These are phyloP conservation scores for Arizona elegans DNA, from an alignment of 2,113 vertebrate species.

Conservation along the genomic window DNA sequence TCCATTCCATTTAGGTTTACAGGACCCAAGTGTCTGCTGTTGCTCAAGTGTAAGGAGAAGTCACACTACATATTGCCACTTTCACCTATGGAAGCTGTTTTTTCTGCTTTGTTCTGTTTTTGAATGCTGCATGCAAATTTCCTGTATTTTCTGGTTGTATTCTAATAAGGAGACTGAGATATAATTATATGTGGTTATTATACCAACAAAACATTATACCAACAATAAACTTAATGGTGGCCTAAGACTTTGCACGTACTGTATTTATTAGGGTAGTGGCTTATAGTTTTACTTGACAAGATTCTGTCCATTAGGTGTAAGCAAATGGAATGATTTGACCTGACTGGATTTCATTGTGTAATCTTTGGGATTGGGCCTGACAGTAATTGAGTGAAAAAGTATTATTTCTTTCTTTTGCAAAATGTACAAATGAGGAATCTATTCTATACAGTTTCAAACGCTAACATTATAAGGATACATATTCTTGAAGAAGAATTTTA, in stretches of 20 bases:
- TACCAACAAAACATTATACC: neutral
- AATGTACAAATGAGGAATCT: neutral
- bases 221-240: neutral
- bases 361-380: neutral
- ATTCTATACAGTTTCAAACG: neutral
- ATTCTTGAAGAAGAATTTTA: neutral
- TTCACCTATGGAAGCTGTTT: neutral
- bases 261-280: neutral
- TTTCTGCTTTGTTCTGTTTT: neutral
- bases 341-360: neutral
- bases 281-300: neutral
- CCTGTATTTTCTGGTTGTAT: neutral
- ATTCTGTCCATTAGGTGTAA: neutral
- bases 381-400: neutral
- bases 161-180: neutral
- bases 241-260: neutral
- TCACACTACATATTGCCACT: neutral
- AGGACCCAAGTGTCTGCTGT: neutral
- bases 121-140: neutral
- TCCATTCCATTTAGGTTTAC: neutral
- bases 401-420: neutral
- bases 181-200: neutral
- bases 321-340: neutral
- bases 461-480: neutral
- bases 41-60: neutral